Conservation (phyloP, 1,140 invertebrate species). For the Heliconius eleuchia region DNA sequence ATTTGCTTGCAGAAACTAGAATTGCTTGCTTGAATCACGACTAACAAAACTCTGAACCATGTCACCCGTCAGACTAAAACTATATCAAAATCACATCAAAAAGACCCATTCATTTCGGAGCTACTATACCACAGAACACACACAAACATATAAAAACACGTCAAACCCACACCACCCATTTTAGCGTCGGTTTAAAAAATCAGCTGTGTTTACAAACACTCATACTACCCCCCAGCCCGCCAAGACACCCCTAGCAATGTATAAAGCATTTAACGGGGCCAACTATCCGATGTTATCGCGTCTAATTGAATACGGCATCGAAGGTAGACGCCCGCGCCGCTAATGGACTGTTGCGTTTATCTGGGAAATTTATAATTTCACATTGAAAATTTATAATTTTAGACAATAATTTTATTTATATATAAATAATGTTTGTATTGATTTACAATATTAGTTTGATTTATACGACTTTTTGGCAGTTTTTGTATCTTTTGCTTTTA, state of each 20-base stretch:
- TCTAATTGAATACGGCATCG: constrained; percentile 58
- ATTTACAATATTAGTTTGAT: background rate
- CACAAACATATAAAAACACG: too few species aligned
- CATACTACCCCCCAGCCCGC: constrained; percentile 35
- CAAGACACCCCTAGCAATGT: constrained; percentile 40
- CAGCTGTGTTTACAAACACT: background rate
- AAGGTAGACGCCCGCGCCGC: constrained; percentile 38
- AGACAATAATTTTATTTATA: background rate
- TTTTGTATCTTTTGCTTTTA: background rate
- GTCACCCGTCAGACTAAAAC: too few species aligned
- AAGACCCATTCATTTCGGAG: too few species aligned
- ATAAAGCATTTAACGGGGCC: constrained; percentile 23
- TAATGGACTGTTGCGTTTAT: constrained; percentile 41
- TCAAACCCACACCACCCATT: background rate
- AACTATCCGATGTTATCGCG: constrained; percentile 31
- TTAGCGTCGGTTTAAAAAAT: background rate
- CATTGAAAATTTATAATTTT: constrained; percentile 12
- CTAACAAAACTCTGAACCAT: too few species aligned
- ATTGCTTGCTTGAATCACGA: too few species aligned
- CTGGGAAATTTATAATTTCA: constrained; percentile 27
- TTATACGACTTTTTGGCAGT: background rate
- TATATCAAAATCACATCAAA: too few species aligned
- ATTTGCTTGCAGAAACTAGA: too few species aligned
- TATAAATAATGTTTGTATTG: background rate
- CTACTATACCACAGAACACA: too few species aligned